Evolutionary conservation across 2,888 invertebrate genomes (phyloP).

Genomic region (Megalurothrips usitatus): DNA sequence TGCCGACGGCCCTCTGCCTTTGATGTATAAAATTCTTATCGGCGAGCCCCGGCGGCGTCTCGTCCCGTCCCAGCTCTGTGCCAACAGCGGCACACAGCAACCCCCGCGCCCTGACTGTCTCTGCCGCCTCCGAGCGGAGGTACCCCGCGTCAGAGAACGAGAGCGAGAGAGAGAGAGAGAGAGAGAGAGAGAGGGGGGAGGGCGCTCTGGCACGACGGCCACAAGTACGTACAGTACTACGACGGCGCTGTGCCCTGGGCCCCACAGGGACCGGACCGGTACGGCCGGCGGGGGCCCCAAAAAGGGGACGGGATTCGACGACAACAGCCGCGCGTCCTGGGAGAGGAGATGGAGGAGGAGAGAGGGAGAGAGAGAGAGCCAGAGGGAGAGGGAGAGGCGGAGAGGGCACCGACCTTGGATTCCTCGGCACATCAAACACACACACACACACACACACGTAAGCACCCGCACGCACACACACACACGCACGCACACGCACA

Average conservation of each 20-base stretch:
- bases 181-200: too few relatives aligned
- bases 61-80: too few relatives aligned
- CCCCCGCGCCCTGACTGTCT: too few relatives aligned
- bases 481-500: not conserved
- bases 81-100: too few relatives aligned
- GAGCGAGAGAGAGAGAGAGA: too few relatives aligned
- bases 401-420: slow-evolving; percentile 20
- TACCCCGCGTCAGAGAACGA: too few relatives aligned
- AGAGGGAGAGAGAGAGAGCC: too few relatives aligned
- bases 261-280: not conserved
- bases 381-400: not conserved
- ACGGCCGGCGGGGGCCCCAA: not conserved
- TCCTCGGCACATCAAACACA: not conserved
- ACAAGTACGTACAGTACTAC: too few relatives aligned
- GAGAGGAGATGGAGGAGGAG: not conserved
- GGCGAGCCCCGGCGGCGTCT: not conserved
- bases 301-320: not conserved
- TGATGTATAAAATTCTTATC: slow-evolving; percentile 3
- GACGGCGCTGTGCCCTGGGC: not conserved
- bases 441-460: not conserved
- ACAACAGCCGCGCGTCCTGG: not conserved
- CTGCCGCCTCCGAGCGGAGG: too few relatives aligned
- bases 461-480: not conserved
- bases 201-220: too few relatives aligned
- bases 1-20: too few relatives aligned